A percentile compares a stretch with the other conserved stretches of the same genome.
phyloP scores from a whole-genome alignment of 1,140 invertebrate genomes.

The Tetragonula clypearis region DNA sequence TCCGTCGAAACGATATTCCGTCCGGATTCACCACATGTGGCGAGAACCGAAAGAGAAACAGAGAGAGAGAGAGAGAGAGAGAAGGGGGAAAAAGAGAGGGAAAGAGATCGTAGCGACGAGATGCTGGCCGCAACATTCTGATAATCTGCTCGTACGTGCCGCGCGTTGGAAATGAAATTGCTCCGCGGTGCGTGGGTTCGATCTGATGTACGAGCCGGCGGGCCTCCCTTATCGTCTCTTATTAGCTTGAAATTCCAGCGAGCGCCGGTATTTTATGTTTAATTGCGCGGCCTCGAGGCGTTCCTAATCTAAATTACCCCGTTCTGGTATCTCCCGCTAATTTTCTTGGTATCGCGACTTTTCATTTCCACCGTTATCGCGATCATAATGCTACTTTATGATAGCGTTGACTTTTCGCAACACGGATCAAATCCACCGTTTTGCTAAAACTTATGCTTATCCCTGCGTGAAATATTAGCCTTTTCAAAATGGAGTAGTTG shows the following conservation, averaged over 20 bases:
- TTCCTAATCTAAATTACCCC: slow-evolving; percentile 47
- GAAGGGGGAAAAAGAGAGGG: background rate
- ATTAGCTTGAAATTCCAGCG: slow-evolving; percentile 50
- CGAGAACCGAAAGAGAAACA: background rate
- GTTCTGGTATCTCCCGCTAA: slow-evolving; percentile 35
- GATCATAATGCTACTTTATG: slow-evolving; percentile 34
- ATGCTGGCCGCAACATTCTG: slow-evolving; percentile 34
- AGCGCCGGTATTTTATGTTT: slow-evolving; percentile 44
- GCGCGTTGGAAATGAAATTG: slow-evolving; percentile 56
- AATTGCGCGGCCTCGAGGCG: slow-evolving; percentile 32
- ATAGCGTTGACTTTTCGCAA: background rate
- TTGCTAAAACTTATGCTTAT: background rate
- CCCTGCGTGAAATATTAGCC: background rate
- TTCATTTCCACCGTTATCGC: slow-evolving; percentile 31
- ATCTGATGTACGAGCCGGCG: slow-evolving; percentile 45
- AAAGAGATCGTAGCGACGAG: slow-evolving; percentile 22
- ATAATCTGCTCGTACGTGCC: slow-evolving; percentile 53
- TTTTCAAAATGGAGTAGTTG: background rate
- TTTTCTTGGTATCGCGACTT: slow-evolving; percentile 36
- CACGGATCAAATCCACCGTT: background rate
- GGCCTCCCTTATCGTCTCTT: slow-evolving; percentile 42
- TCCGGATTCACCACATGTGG: slow-evolving; percentile 7
- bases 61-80: background rate
- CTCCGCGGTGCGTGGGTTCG: slow-evolving; percentile 52
- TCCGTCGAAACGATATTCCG: slow-evolving; percentile 55